Conservation (phyloP, 1,140 invertebrate genomes). For the Aradophagus sp. region DNA sequence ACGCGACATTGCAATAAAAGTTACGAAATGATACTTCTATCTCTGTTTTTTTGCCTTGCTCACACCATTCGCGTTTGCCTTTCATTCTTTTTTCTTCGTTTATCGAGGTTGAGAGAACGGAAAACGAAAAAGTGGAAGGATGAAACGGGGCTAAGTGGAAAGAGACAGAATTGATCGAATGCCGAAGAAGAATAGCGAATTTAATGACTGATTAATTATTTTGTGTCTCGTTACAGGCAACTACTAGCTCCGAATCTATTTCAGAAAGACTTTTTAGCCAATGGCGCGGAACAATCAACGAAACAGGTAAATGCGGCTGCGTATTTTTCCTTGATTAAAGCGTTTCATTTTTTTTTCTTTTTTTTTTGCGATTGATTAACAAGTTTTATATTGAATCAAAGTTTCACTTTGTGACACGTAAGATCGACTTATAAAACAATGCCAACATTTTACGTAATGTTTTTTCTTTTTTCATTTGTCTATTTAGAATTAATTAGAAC, state of each 20-base stretch:
- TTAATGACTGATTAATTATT: constrained; percentile 41
- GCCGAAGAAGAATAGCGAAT: constrained; percentile 25
- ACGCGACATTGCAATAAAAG: constrained; percentile 38
- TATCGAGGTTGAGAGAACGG: constrained; percentile 6
- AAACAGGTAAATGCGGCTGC: constrained; percentile 77
- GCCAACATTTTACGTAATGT: constrained; percentile 17
- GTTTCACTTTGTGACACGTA: constrained; percentile 7
- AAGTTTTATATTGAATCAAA: constrained; percentile 16
- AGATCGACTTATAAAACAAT: constrained; percentile 6
- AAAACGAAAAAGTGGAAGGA: constrained; percentile 4
- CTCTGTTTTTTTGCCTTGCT: constrained; percentile 1
- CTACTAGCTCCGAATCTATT: constrained; percentile 87
- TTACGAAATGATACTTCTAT: constrained; percentile 36
- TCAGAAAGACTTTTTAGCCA: constrained; percentile 85
- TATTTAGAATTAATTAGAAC: constrained; percentile 15
- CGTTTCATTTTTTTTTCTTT: background rate
- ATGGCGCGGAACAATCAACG: constrained; percentile 81
- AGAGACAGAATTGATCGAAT: constrained; percentile 13
- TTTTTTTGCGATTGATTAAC: constrained; percentile 12
- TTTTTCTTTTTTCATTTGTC: constrained; percentile 5
- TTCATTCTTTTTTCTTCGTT: constrained; percentile 1
- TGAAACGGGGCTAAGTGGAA: too few species aligned
- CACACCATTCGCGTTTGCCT: background rate
- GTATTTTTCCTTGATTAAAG: constrained; percentile 41
- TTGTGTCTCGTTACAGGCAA: constrained; percentile 79